A percentile compares a stretch with the other conserved stretches of the same genome.
Evolutionary conservation across 2,797 vertebrate species (phyloP).

Genomic region (Natrix natrix): DNA sequence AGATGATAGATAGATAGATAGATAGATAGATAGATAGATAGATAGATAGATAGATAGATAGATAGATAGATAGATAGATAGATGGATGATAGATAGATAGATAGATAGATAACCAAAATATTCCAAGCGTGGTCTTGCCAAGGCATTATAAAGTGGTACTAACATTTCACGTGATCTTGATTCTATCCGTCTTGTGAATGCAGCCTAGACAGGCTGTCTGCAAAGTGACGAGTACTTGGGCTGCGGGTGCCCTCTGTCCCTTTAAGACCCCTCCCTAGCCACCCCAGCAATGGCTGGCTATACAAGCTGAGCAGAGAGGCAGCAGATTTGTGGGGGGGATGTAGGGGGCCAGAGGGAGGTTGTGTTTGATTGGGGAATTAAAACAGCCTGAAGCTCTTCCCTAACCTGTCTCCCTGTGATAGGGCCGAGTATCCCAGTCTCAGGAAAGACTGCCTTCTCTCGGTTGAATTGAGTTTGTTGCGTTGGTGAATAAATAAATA

Average conservation of each 20-base stretch:
- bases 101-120: not conserved
- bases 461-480: not conserved
- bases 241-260: not conserved
- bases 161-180: not conserved
- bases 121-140: too few relatives aligned
- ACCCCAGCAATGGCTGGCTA: not conserved
- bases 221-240: not conserved
- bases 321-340: too few relatives aligned
- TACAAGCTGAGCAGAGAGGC: not conserved
- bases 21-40: too few relatives aligned
- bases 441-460: not conserved
- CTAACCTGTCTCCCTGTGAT: not conserved
- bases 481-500: not conserved
- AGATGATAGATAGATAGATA: too few relatives aligned
- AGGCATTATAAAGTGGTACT: too few relatives aligned
- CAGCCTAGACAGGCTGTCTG: not conserved
- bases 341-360: too few relatives aligned
- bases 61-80: too few relatives aligned
- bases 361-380: too few relatives aligned
- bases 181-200: not conserved
- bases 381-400: too few relatives aligned
- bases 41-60: too few relatives aligned
- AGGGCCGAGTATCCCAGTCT: not conserved
- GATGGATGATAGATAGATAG: too few relatives aligned
- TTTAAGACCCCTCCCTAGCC: not conserved